These are phyloP conservation scores for Lepus oiostolus DNA, from an alignment of 2,797 vertebrate genomes.

Conservation along the genomic window DNA sequence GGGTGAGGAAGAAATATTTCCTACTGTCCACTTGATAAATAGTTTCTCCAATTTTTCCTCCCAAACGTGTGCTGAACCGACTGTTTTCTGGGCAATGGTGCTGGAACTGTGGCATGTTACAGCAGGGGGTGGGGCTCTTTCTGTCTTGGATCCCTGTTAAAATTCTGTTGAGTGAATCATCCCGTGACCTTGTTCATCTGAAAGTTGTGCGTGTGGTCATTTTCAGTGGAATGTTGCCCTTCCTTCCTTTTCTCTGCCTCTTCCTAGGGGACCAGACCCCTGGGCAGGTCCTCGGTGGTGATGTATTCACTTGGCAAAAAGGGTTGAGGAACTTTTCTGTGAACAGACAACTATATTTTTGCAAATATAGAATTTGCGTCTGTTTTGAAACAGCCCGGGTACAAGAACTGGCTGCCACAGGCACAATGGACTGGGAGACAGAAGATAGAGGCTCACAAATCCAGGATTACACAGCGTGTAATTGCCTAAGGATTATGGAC, in stretches of 20 bases:
- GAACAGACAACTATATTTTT: background rate
- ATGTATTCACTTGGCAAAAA: background rate
- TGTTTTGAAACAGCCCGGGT: too few species aligned
- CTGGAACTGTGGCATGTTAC: background rate
- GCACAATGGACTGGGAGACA: too few species aligned
- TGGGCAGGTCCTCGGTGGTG: background rate
- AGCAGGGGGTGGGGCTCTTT: background rate
- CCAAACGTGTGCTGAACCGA: background rate
- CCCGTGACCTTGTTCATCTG: background rate
- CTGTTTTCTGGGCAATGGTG: background rate
- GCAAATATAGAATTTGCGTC: background rate
- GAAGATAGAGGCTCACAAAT: too few species aligned
- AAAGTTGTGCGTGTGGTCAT: background rate
- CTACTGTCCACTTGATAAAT: slow-evolving; percentile 43
- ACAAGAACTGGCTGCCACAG: too few species aligned
- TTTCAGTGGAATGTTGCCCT: background rate
- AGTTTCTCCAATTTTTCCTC: background rate
- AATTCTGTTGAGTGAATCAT: background rate
- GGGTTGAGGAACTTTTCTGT: background rate
- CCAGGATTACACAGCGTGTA: too few species aligned
- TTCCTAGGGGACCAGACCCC: background rate
- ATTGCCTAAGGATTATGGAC: too few species aligned
- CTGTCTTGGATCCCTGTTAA: background rate
- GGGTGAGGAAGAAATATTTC: slow-evolving; percentile 16
- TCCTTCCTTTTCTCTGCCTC: background rate